Evolutionary conservation across 1,140 invertebrate species (phyloP), one percentile per base, ranked within the genome.

Genomic region (Drosophila hydei): DNA sequence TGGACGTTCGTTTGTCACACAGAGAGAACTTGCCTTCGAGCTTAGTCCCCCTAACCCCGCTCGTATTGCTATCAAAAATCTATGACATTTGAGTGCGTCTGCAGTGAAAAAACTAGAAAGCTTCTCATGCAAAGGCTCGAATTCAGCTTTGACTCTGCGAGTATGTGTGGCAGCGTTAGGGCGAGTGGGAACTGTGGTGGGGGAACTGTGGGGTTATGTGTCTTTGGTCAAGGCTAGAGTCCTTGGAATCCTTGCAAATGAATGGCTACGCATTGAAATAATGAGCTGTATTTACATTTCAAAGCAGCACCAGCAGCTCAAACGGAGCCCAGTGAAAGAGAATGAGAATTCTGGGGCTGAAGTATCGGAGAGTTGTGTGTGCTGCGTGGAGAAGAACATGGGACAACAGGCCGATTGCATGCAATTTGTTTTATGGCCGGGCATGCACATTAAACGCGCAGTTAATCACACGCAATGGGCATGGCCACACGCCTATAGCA

Each of bases 241-340:
- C 18, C 19, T 45, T 64, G 43, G 33, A 71, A 89, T 76, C 79
- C 75, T 65, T 73, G 77, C 76, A 83, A 85, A 85, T 84, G 76
- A 89, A 84, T 89, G 74, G 76, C 79, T 62, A 64, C 65, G 76
- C 65, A 84, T 89, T 71, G 79, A 88, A 89, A 89, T 89, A 89
- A 89, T 89, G 84, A 89, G 83, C 77, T 60, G 79, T 88, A 89
- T 88, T 89, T 89, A 89, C 85, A 89, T 89, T 88, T 87, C 83
- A 87, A 83, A 88, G 84, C 83, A 43, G 21, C 36, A 54, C 27
- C 59, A 47, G 16, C 23, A 77, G 54, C 55, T 42, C 14, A 55
- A 21, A 19, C 30, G 12, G 48, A 27, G 21, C 60, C 25, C 21
- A 47, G 19, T 12, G 36, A 23, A 51, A 42, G 23, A 19, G 60